A percentile compares a stretch with the other conserved stretches of the same genome.
Conservation (phyloP, 2,888 invertebrate species). For the Tigriopus californicus region DNA sequence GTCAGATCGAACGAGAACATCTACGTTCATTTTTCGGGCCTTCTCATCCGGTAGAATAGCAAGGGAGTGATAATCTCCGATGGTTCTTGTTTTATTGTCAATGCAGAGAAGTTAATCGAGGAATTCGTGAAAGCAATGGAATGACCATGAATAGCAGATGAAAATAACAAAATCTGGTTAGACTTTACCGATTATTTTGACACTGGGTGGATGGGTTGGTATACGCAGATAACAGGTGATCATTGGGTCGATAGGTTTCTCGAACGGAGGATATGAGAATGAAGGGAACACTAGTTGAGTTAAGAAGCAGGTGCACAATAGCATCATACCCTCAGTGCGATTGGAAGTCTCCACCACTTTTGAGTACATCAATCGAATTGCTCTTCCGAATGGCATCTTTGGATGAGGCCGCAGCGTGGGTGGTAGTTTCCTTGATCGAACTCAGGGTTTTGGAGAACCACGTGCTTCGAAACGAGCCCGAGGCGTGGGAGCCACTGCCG, state of each 20-base stretch:
- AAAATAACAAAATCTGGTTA: too few species aligned
- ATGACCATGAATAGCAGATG: too few species aligned
- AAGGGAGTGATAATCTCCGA: neutral
- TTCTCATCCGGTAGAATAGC: neutral
- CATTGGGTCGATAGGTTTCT: too few species aligned
- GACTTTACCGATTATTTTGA: too few species aligned
- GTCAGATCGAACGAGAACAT: conserved; percentile 6
- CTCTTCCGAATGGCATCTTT: neutral
- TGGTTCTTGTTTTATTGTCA: neutral
- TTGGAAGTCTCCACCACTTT: neutral
- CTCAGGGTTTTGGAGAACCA: conserved; percentile 85
- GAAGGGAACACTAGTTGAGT: too few species aligned
- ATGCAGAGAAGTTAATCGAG: neutral
- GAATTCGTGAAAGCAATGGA: neutral
- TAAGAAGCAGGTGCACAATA: too few species aligned
- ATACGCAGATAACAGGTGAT: too few species aligned
- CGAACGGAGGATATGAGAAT: too few species aligned
- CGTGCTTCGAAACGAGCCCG: conserved; percentile 26
- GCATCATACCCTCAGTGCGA: too few species aligned
- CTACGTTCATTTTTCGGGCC: conserved; percentile 4
- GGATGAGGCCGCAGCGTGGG: neutral
- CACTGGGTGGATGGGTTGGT: too few species aligned
- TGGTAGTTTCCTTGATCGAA: conserved; percentile 33
- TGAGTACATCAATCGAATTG: conserved; percentile 8
- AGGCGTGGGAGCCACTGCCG: neutral